Evolutionary conservation across 2,113 vertebrate species (phyloP).

Genomic region (Sturnus vulgaris): DNA sequence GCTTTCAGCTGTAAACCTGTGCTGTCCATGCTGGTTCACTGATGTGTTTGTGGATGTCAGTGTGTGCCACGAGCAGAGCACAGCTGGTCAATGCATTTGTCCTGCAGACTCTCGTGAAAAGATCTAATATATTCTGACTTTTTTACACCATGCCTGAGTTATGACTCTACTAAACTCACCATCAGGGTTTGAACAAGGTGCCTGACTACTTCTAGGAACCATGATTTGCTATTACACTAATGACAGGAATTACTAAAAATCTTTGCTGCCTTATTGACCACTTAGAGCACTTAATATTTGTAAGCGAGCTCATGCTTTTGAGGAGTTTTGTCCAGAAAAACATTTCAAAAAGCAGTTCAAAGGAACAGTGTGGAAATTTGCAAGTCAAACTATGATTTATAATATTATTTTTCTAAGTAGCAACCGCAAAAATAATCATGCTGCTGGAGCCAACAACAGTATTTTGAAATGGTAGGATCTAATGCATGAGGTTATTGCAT

Average conservation of each 20-base stretch:
- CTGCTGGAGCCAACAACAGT: slow-evolving; percentile 53
- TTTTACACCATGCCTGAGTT: slow-evolving; percentile 21
- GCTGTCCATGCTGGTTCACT: not conserved
- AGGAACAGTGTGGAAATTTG: slow-evolving; percentile 56
- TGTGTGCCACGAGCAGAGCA: not conserved
- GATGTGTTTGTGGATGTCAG: not conserved
- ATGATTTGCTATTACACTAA: slow-evolving; percentile 66
- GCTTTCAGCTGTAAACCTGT: not conserved
- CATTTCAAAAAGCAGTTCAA: slow-evolving; percentile 47
- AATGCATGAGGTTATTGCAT: slow-evolving; percentile 68
- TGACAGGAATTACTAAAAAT: slow-evolving; percentile 64
- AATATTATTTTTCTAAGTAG: slow-evolving; percentile 65
- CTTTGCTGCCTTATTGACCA: slow-evolving; percentile 54
- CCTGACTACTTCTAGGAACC: slow-evolving; percentile 37
- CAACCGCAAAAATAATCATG: slow-evolving; percentile 57
- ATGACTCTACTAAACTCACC: slow-evolving; percentile 24
- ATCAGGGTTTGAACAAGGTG: slow-evolving; percentile 33
- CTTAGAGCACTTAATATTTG: slow-evolving; percentile 47
- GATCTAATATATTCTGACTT: slow-evolving; percentile 18
- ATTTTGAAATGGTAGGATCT: slow-evolving; percentile 62
- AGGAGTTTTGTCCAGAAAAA: slow-evolving; percentile 36
- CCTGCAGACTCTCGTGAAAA: not conserved
- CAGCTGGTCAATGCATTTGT: not conserved
- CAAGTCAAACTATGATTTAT: slow-evolving; percentile 66
- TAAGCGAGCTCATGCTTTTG: slow-evolving; percentile 34